Base-by-base conservation (phyloP, 2,888 invertebrate species). In the Oscheius onirici region DNA sequence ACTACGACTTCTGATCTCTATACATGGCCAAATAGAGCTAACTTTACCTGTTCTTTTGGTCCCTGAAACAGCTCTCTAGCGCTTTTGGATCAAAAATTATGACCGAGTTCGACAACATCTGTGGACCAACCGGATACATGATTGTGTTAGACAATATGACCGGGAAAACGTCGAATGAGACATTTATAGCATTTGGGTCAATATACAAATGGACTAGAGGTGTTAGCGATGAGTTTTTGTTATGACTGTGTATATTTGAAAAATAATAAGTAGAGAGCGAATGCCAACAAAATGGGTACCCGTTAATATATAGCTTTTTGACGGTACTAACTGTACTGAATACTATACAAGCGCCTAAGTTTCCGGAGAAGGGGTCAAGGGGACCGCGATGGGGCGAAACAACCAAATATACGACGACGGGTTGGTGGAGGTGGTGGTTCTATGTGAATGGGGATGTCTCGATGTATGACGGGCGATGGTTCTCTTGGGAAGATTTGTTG, bases 341-440 rank as follows among this genome's bases (percentile, higher is more conserved):
- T 28, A 55, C 13, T 26, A 15, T 20, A 22, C 20, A n/a, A 20
- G 22, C 52, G 22, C 24, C 55, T 20, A 34, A 34, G 8, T 3
- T 6, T 6, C 3, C 5, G 20, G 22, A 52, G 24, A 3, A 57
- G 28, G 24, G 20, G 10, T 24, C 41, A 63, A 15, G 63, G 63
- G n/a, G 63, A 63, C 15, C 49, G 3, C 15, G 63, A 49, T 8
- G 63, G 63, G 6, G 15, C 20, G 46, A 63, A 46, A 28, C 63
- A 63, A 11, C 46, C 26, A 26, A 63, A 49, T 3, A 63, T 11
- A n/a, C 49, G n/a, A 24, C 49, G 49, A 10, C 41, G 40, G 2
- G 41, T 1, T 3, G 57, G 34, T n/a, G 60, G 20, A 17, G 55
- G 55, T 17, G 13, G 13, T 13, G 11, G 26, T 24, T 24, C n/a